A percentile compares a stretch with the other conserved stretches of the same genome.
These are phyloP conservation scores for Neria commutata DNA, from an alignment of 2,888 invertebrate genomes.

Conservation along the genomic window DNA sequence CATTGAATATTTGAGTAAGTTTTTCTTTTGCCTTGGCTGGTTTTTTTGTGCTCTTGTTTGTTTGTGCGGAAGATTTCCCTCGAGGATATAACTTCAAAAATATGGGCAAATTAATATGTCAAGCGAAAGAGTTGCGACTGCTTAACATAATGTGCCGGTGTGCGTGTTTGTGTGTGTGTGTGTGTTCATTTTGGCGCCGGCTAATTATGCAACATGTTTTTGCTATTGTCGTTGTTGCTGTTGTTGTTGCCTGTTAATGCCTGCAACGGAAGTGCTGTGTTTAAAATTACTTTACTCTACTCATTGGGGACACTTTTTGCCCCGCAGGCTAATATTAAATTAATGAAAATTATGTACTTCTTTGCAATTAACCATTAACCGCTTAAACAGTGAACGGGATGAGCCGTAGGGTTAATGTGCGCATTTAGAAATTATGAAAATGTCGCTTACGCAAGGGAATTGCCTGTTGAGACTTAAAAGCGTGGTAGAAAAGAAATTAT, in stretches of 20 bases:
- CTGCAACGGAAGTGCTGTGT: constrained; percentile 7
- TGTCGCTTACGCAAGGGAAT: constrained; percentile 19
- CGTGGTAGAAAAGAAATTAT: not conserved
- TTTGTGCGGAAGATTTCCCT: not conserved
- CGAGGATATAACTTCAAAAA: not conserved
- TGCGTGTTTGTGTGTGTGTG: constrained; percentile 8
- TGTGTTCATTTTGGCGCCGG: constrained; percentile 22
- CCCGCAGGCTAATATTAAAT: constrained; percentile 46
- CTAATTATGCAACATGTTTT: constrained; percentile 38
- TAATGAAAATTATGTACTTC: constrained; percentile 45
- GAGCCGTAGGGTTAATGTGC: constrained; percentile 30
- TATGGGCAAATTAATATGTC: constrained; percentile 16
- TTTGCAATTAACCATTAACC: not conserved
- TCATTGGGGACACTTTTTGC: constrained; percentile 39
- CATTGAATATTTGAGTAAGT: constrained; percentile 3
- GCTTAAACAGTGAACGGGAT: constrained; percentile 5
- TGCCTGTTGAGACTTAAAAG: no score
- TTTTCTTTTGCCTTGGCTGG: not conserved
- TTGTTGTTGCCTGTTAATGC: constrained; percentile 13
- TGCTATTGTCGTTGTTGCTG: constrained; percentile 12
- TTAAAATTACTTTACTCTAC: constrained; percentile 15
- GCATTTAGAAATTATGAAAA: constrained; percentile 41
- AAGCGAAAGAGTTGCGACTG: constrained; percentile 24
- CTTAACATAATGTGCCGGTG: not conserved
- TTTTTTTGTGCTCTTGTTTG: not conserved